phyloP scores from a whole-genome alignment of 2,888 invertebrate genomes.

The Coelogynopora nodosa region DNA sequence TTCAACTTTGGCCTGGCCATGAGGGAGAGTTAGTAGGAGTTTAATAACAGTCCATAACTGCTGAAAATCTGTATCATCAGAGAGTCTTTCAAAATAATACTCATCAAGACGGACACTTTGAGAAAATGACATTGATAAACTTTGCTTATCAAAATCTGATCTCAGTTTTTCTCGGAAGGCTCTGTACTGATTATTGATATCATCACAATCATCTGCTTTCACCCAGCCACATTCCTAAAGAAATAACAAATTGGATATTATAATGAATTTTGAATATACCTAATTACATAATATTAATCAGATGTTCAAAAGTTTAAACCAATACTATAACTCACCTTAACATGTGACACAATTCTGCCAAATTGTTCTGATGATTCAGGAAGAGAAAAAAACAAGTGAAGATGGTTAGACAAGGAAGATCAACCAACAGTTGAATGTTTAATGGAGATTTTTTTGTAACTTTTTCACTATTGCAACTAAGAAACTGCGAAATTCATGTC shows the following conservation, averaged over 20 bases:
- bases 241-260: background rate
- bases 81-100: background rate
- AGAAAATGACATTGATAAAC: background rate
- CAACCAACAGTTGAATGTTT: background rate
- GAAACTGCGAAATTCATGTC: background rate
- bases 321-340: background rate
- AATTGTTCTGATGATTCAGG: background rate
- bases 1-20: background rate
- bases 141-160: background rate
- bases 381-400: background rate
- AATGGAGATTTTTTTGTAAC: background rate
- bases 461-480: background rate
- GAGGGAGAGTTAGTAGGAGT: background rate
- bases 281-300: background rate
- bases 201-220: no score
- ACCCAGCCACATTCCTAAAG: no score
- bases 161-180: no score
- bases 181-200: no score
- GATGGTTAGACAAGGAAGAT: background rate
- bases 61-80: background rate
- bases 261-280: background rate
- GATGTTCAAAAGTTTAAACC: background rate
- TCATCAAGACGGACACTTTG: background rate
- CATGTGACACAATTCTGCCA: background rate
- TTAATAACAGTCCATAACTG: background rate